Evolutionary conservation across 2,888 invertebrate species (phyloP).

Genomic region (Clusia tigrina): DNA sequence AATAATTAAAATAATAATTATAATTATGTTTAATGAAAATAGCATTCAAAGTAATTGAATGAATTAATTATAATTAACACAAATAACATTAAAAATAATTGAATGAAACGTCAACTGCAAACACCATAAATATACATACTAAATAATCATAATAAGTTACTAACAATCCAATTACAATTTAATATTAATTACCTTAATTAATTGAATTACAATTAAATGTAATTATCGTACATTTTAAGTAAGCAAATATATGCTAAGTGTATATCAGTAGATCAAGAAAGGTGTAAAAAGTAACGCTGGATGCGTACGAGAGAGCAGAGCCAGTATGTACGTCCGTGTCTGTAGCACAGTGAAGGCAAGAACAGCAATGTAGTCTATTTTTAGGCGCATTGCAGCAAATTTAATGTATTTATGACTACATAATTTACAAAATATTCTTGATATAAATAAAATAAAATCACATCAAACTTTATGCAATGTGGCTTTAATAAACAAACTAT

Average conservation of each 20-base stretch:
- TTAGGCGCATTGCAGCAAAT: conserved; percentile 1
- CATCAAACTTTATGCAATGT: conserved; percentile 43
- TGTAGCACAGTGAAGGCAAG: neutral
- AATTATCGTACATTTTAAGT: too few relatives aligned
- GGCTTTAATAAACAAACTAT: conserved; percentile 45
- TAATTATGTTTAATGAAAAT: conserved; percentile 4
- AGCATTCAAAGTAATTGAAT: neutral
- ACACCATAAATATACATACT: neutral
- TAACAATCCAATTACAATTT: neutral
- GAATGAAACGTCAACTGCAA: neutral
- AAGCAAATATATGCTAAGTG: neutral
- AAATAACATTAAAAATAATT: neutral
- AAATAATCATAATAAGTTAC: conserved; percentile 40
- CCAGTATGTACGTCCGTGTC: neutral
- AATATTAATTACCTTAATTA: too few relatives aligned
- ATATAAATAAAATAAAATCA: neutral
- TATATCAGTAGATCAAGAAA: neutral
- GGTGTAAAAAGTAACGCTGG: neutral
- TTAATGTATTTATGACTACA: too few relatives aligned
- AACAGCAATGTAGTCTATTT: conserved; percentile 4
- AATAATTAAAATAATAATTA: too few relatives aligned
- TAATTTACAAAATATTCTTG: neutral
- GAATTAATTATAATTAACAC: neutral
- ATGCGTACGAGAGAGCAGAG: neutral
- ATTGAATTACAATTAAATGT: too few relatives aligned